A percentile compares a stretch with the other conserved stretches of the same genome.
These are phyloP conservation scores for Ictalurus furcatus DNA, from an alignment of 2,113 vertebrate genomes.

Conservation along the genomic window DNA sequence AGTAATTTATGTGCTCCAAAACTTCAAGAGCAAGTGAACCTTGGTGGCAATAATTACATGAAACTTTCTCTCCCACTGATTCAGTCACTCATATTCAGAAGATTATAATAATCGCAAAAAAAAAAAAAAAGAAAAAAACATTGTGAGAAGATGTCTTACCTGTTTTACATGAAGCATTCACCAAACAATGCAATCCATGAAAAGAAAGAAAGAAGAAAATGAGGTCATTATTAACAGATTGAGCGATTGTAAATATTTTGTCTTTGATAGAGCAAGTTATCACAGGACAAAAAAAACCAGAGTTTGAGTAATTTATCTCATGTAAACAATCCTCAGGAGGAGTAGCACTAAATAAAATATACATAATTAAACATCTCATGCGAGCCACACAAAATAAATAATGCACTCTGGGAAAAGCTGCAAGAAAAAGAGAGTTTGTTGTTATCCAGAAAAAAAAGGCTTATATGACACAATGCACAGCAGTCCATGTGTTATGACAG, in stretches of 20 bases:
- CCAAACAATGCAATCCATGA: slow-evolving; percentile 7
- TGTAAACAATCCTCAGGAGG: slow-evolving; percentile 17
- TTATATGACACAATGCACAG: slow-evolving; percentile 34
- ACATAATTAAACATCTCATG: slow-evolving; percentile 25
- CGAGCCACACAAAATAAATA: slow-evolving; percentile 21
- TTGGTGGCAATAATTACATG: background rate
- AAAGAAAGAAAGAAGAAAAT: slow-evolving; percentile 19
- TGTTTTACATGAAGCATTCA: slow-evolving; percentile 36
- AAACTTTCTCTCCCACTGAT: background rate
- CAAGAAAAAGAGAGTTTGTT: slow-evolving; percentile 29
- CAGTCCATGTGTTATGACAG: slow-evolving; percentile 43
- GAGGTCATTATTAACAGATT: slow-evolving; percentile 45
- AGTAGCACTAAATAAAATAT: slow-evolving; percentile 21
- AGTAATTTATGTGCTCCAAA: background rate
- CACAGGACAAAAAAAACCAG: background rate
- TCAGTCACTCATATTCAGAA: background rate
- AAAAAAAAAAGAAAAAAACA: background rate
- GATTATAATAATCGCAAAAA: background rate
- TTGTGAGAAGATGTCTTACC: slow-evolving; percentile 39
- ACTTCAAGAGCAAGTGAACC: background rate
- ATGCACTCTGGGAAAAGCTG: slow-evolving; percentile 38
- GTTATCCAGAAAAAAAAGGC: slow-evolving; percentile 27
- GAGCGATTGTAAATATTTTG: background rate
- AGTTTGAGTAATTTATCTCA: slow-evolving; percentile 2
- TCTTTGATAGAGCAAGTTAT: background rate